Evolutionary conservation across 2,113 vertebrate genomes (phyloP), one percentile per base, ranked within the genome.

Genomic region (Atractosteus spatula): DNA sequence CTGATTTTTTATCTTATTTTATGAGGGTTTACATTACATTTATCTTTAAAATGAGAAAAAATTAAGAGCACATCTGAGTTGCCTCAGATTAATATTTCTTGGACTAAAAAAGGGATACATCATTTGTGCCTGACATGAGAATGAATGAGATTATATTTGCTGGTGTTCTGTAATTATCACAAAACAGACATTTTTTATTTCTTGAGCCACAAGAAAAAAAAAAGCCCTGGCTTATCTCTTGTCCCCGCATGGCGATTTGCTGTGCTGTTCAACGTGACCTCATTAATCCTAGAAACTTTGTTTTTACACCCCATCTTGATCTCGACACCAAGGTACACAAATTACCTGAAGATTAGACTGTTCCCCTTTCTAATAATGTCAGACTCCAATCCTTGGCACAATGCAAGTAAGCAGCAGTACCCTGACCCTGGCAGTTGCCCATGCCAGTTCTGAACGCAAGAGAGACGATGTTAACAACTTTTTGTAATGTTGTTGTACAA

Each of bases 101-200:
- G 47, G 47, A 10, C 55, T 55, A 55, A 51, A 17, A 59, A 43
- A n/a, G 14, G 1, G 12, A 43, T 44, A 29, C 11, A n/a, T 66
- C 62, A 68, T 66, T 41, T 59, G 71, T 64, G 59, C 2, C 61
- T 61, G 71, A 59, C 62, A 17, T 68, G 13, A 17, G 69, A 54
- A 66, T 70, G 66, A 77, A 63, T 65, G 67, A 56, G 44, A 55
- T 62, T 57, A 51, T 63, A 66, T 74, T 71, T 72, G 67, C 56
- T 66, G 41, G n/a, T 13, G 4, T 8, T 54, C 69, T 79, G 66
- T 67, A 68, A 75, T 75, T 71, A 41, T 57, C 41, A 61, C 16
- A 41, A 68, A 41, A 61, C 64, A 47, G 13, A 55, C 55, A 71
- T 66, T 55, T 43, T 67, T 70, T 71, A 59, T 62, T 76, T 51